Evolutionary conservation across 1,140 invertebrate genomes (phyloP).

Genomic region (Calephelis nemesis): DNA sequence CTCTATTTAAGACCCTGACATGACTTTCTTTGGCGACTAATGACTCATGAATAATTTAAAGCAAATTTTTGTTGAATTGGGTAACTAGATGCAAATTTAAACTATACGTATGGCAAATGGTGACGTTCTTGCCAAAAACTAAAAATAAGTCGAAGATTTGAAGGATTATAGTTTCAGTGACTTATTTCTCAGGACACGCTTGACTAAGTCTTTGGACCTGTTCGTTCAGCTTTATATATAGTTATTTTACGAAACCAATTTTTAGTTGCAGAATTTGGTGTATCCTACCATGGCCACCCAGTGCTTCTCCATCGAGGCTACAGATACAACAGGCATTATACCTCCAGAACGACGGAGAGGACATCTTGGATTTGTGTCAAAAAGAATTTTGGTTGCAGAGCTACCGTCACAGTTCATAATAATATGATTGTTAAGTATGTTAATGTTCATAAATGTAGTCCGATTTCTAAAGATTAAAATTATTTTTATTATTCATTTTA

Average conservation of each 20-base stretch:
- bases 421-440: constrained; percentile 14
- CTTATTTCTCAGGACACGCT: no score
- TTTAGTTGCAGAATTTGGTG: constrained; percentile 22
- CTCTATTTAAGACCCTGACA: no score
- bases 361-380: constrained; percentile 31
- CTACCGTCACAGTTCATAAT: constrained; percentile 22
- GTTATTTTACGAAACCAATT: not conserved
- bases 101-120: no score
- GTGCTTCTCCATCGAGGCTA: constrained; percentile 25
- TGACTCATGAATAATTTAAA: no score
- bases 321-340: constrained; percentile 29
- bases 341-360: constrained; percentile 19
- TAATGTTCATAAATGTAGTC: constrained; percentile 25
- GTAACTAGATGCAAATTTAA: no score
- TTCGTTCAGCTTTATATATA: no score
- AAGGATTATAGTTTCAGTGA: no score
- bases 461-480: constrained; percentile 13
- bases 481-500: not conserved
- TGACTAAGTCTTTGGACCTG: no score
- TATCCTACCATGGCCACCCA: constrained; percentile 22
- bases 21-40: no score
- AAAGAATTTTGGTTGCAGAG: constrained; percentile 28
- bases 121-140: no score
- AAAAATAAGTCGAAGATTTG: no score
- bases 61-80: no score